Base-by-base conservation (phyloP, 2,113 vertebrate species). In the Empidonax traillii region DNA sequence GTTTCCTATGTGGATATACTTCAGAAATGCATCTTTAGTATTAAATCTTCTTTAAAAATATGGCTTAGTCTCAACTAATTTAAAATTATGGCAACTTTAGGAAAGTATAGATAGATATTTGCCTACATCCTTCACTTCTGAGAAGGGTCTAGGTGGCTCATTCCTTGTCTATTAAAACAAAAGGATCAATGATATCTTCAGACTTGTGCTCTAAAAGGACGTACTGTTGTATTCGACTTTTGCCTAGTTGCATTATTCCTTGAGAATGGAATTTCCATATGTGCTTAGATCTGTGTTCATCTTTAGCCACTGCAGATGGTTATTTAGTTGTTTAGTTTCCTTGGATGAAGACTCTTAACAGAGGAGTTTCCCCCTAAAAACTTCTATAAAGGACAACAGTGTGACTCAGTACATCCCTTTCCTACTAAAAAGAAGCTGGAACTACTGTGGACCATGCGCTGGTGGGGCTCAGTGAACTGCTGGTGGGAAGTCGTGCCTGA, bases 291-390 rank as follows among this genome's bases (percentile, higher is more conserved):
- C 46, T 49, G 10, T 49, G 41, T 27, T 89, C 43, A 35, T 77
- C 46, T 81, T 66, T 31, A 80, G 24, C 41, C 0, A 0, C 39
- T 61, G 55, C 65, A 77, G 1, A 0, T 56, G 24, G 8, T 89
- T 80, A 21, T 46, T 46, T 46, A 33, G 15, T 10, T 17, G 41
- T 58, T 52, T 65, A 11, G 3, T 31, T 69, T 44, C 8, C 49
- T 49, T 52, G 37, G 27, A 47, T 52, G 39, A 77, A 73, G 49
- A 27, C 23, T 56, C 11, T 61, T 61, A 76, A 51, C 2, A 10
- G 43, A 55, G 31, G 55, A 58, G 6, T 56, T 87, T 59, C 10
- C 51, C 27, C 47, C 56, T 44, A 63, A 72, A 76, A 33, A 4
- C 8, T 87, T 59, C 43, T 68, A 0, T 21, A n/a, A 47, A 51